Evolutionary conservation across 2,797 vertebrate genomes (phyloP), one percentile per base, ranked within the genome.

Genomic region (Diglossa cyanea): DNA sequence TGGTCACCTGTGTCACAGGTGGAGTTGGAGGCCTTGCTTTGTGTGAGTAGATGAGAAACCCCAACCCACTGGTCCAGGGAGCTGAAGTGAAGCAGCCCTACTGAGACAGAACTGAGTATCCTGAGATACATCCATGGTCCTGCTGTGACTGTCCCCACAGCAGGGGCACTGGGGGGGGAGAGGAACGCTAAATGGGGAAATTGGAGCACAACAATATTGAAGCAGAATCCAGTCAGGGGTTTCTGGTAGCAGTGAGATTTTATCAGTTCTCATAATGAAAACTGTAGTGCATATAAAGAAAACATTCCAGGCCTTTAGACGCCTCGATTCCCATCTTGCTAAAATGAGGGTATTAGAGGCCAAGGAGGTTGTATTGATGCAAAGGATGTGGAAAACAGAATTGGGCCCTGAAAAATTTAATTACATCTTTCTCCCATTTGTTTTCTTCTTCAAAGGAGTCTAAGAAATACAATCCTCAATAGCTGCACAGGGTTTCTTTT

Each of bases 11-110:
- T 83, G 81, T 73, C 85, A 54, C 1, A 62, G 48, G 25, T 65
- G 61, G 85, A 88, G 58, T 58, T 55, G 83, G 72, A 93, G 75
- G 75, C 80, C 84, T 90, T 87, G 83, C 68, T 94, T 90, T 35
- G 0, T 76, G 44, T 1, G 0, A 48, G n/a, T 65, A 78, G 68
- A 40, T 63, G 54, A 90, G 86, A 91, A 95, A 76, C 54, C 35
- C 89, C 33, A 40, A 42, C 21, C 28, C 20, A 1, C 11, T 30
- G 55, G 77, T 81, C 77, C 82, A 60, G 72, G 24, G 82, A 86
- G 85, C 93, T 93, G 83, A 40, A 86, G 45, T n/a, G 67, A 90
- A 88, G 71, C 93, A 95, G 84, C 71, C 73, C 65, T n/a, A 24
- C 80, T 33, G 86, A 54, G 87, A 70, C 55, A 79, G 76, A 60